These are phyloP conservation scores for Epinotia bilunana DNA, from an alignment of 2,888 invertebrate genomes.

Conservation along the genomic window DNA sequence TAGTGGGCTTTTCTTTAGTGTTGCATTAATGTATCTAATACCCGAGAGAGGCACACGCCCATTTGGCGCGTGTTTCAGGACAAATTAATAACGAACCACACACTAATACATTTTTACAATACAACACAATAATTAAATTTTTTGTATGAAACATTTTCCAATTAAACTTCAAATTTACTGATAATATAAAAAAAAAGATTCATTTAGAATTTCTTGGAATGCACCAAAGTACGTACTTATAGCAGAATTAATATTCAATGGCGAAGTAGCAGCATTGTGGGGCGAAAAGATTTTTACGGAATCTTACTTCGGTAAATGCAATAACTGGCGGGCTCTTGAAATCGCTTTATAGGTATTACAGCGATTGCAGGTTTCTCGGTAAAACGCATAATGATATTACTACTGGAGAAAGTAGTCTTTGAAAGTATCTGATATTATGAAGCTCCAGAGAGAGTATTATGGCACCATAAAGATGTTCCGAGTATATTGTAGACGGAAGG, in stretches of 20 bases:
- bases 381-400: neutral
- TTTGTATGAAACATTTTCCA: neutral
- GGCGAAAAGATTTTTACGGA: neutral
- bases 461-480: no score
- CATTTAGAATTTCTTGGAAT: neutral
- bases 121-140: neutral
- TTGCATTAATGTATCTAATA: neutral
- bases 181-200: neutral
- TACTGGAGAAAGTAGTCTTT: neutral
- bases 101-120: neutral
- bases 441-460: no score
- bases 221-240: neutral
- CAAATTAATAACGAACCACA: neutral
- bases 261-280: neutral
- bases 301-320: conserved; percentile 1
- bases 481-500: no score
- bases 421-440: neutral
- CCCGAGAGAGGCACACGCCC: conserved; percentile 14
- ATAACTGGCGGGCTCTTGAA: conserved; percentile 14
- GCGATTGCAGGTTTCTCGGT: neutral
- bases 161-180: neutral
- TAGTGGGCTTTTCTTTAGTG: neutral
- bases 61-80: conserved; percentile 16
- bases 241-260: neutral
- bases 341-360: neutral